phyloP scores from a whole-genome alignment of 2,888 invertebrate species.

The Cancer borealis region DNA sequence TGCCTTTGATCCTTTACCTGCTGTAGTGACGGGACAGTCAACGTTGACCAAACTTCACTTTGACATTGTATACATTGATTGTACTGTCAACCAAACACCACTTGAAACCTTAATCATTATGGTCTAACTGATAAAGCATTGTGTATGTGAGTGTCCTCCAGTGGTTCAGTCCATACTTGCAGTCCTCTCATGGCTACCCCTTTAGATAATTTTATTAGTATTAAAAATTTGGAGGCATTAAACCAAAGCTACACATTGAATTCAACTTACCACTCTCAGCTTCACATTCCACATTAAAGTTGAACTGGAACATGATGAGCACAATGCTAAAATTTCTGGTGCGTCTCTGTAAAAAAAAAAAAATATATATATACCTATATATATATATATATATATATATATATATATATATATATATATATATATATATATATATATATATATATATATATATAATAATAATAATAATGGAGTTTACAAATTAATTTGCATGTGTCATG shows the following conservation, averaged over 20 bases:
- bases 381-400: constrained; percentile 64
- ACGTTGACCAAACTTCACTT: too few species aligned
- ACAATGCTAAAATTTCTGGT: background rate
- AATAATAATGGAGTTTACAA: background rate
- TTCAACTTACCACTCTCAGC: constrained; percentile 50
- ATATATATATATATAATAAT: constrained; percentile 29
- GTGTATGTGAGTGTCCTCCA: too few species aligned
- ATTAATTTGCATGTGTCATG: background rate
- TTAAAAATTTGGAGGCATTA: background rate
- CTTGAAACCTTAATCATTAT: too few species aligned
- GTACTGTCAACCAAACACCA: too few species aligned
- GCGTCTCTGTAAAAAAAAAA: background rate
- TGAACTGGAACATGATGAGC: constrained; percentile 57
- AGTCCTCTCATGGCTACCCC: too few species aligned
- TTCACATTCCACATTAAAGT: constrained; percentile 51
- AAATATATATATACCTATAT: constrained; percentile 40
- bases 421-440: constrained; percentile 44
- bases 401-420: constrained; percentile 59
- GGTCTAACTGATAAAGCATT: too few species aligned
- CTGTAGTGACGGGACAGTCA: too few species aligned
- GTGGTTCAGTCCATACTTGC: too few species aligned
- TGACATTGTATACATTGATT: too few species aligned
- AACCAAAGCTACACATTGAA: background rate
- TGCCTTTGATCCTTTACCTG: too few species aligned
- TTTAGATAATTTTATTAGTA: too few species aligned